Conservation (phyloP, 1,140 invertebrate genomes). For the Pachypeltis micranthus region DNA sequence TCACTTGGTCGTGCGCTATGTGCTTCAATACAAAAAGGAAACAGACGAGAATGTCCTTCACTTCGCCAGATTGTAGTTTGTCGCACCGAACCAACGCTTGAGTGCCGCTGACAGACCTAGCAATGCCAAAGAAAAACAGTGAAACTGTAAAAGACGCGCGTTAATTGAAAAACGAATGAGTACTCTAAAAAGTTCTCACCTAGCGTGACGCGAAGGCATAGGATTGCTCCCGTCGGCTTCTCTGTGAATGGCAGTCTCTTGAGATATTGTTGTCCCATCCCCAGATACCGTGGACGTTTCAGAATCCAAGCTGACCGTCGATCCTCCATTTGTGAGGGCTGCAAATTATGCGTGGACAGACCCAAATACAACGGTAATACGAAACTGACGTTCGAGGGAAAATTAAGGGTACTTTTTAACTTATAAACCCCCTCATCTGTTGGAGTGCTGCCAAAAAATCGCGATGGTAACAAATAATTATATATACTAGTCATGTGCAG, state of each 20-base stretch:
- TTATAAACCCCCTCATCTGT: too few relatives aligned
- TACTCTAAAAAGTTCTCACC: slow-evolving; percentile 14
- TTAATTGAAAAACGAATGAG: too few relatives aligned
- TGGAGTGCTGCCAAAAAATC: too few relatives aligned
- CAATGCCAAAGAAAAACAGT: slow-evolving; percentile 9
- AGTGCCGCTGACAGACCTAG: slow-evolving; percentile 43
- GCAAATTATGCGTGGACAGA: slow-evolving; percentile 21
- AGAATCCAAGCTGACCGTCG: slow-evolving; percentile 31
- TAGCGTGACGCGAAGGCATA: slow-evolving; percentile 24
- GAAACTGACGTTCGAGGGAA: too few relatives aligned
- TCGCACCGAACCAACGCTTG: slow-evolving; percentile 48
- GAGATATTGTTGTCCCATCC: slow-evolving; percentile 44
- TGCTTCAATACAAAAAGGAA: slow-evolving; percentile 86
- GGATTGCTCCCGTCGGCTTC: slow-evolving; percentile 25
- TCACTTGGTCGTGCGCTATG: slow-evolving; percentile 72
- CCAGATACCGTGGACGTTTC: slow-evolving; percentile 39
- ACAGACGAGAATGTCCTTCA: slow-evolving; percentile 78
- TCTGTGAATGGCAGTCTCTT: slow-evolving; percentile 48
- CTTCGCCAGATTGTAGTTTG: slow-evolving; percentile 61
- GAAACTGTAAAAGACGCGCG: too few relatives aligned
- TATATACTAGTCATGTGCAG: too few relatives aligned
- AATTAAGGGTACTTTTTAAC: too few relatives aligned
- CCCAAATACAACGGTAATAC: not conserved
- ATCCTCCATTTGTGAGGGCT: slow-evolving; percentile 33
- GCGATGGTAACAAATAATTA: too few relatives aligned